phyloP scores from a whole-genome alignment of 1,140 invertebrate genomes.

The Cydia pomonella region DNA sequence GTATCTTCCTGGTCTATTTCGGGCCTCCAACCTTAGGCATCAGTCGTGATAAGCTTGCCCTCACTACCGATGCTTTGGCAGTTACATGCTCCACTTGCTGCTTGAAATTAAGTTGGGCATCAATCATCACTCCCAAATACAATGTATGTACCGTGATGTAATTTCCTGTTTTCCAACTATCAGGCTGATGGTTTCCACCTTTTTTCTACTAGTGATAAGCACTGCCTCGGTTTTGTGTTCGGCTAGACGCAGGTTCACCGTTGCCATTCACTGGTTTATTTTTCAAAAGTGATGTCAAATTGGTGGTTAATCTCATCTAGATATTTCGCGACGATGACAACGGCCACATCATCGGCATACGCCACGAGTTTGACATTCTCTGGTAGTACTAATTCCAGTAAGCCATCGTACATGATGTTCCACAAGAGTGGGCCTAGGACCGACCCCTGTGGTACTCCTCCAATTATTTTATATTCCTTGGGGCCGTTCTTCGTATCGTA shows the following conservation, averaged over 20 bases:
- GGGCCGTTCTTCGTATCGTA: not conserved
- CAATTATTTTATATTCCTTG: too few relatives aligned
- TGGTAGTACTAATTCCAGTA: not conserved
- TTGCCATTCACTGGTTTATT: slow-evolving; percentile 9
- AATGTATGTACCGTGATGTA: not conserved
- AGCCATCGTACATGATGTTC: slow-evolving; percentile 18
- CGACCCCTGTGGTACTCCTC: too few relatives aligned
- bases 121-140: slow-evolving; percentile 17
- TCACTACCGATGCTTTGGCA: not conserved
- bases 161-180: slow-evolving; percentile 10
- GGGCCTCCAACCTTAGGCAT: slow-evolving; percentile 10
- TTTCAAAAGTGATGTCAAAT: not conserved
- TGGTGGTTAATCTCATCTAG: not conserved
- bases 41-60: not conserved
- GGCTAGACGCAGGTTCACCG: not conserved
- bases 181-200: not conserved
- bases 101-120: slow-evolving; percentile 13
- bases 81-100: not conserved
- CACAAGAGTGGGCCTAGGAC: too few relatives aligned
- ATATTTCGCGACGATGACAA: too few relatives aligned
- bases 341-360: too few relatives aligned
- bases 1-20: not conserved
- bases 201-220: slow-evolving; percentile 8
- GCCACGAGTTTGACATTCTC: not conserved
- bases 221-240: slow-evolving; percentile 21